These are phyloP conservation scores for Manacus vitellinus DNA, from an alignment of 2,113 vertebrate genomes.

Conservation along the genomic window DNA sequence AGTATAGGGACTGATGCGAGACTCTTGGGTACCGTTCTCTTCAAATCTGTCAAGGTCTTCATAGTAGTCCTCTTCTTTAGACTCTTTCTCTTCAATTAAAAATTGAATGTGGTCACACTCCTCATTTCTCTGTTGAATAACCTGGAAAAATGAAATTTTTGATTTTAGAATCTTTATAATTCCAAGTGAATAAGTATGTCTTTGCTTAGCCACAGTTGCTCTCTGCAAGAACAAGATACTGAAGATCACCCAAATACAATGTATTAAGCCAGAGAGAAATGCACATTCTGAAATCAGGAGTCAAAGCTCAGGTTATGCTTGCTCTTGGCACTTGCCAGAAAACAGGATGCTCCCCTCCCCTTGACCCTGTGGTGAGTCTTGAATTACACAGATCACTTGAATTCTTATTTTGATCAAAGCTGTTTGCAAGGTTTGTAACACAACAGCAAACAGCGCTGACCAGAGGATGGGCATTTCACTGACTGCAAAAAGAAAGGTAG, in stretches of 20 bases:
- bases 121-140: slow-evolving; percentile 95
- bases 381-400: background rate
- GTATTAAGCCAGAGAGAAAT: background rate
- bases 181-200: background rate
- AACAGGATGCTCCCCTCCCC: background rate
- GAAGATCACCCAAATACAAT: background rate
- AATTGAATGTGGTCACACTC: slow-evolving; percentile 98
- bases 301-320: background rate
- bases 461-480: background rate
- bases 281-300: background rate
- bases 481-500: background rate
- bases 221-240: background rate
- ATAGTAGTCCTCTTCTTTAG: slow-evolving; percentile 94
- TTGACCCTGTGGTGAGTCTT: background rate
- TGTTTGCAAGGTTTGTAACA: background rate
- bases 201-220: background rate
- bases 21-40: slow-evolving; percentile 96
- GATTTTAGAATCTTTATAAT: background rate
- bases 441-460: background rate
- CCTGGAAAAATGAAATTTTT: slow-evolving; percentile 70
- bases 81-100: slow-evolving; percentile 97
- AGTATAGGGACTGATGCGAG: slow-evolving; percentile 95
- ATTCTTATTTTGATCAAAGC: background rate
- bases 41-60: slow-evolving; percentile 96
- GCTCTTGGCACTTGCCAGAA: background rate